Evolutionary conservation across 2,797 vertebrate genomes (phyloP), one percentile per base, ranked within the genome.

Genomic region (Karalla daura): DNA sequence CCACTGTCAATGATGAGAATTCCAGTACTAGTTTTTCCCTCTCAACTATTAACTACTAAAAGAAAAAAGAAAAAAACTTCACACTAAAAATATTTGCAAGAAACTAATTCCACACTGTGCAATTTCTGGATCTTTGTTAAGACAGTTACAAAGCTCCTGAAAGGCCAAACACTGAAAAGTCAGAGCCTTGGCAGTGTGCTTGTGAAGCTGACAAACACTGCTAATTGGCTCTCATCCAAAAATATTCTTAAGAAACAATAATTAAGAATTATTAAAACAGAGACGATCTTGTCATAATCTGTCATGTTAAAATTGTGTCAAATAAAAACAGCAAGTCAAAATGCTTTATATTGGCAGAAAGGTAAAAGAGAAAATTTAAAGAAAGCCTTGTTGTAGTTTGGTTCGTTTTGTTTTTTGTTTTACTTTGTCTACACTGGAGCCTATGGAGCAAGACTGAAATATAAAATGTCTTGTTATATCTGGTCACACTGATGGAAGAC

Each of bases 191-290:
- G 24, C 27, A 52, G 40, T 33, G 18, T 36, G 46, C 7, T 61
- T 70, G 59, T 37, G 52, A 74, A 75, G 58, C 53, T 45, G 53
- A 49, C 67, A 76, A 64, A 72, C 52, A 30, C 70, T 20, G 46
- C 61, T 85, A 85, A 86, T 78, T 84, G 70, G 59, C 67, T 56
- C 81, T 76, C 66, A 39, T 71, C 78, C 72, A 73, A 68, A 74
- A n/a, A n/a, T n/a, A n/a, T n/a, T n/a, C n/a, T n/a, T n/a, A n/a
- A n/a, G n/a, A n/a, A n/a, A n/a, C n/a, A n/a, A n/a, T n/a, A n/a
- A n/a, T n/a, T n/a, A n/a, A n/a, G n/a, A n/a, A n/a, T 79, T 82
- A 78, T 81, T 78, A 71, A 78, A 51, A 77, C 28, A 45, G 51
- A 65, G 62, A 68, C 51, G 24, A 47, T 78, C 70, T 62, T 80